Conservation (phyloP, 2,888 invertebrate genomes). For the Scaptomyza polygonia region DNA sequence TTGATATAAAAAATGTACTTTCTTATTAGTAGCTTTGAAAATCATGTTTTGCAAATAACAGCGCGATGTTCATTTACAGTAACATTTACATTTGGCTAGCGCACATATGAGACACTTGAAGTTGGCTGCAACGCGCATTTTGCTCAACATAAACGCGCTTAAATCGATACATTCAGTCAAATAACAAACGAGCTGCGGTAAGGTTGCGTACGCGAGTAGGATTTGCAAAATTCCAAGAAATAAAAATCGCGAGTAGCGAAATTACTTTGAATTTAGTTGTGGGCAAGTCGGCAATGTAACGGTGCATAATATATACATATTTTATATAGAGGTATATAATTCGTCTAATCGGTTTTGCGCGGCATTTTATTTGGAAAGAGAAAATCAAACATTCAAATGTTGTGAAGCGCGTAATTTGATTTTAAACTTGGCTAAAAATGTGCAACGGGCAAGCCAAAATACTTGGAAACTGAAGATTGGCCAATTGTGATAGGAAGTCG, state of each 20-base stretch:
- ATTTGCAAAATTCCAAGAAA: background rate
- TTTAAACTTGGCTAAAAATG: constrained; percentile 13
- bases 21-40: too few species aligned
- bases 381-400: background rate
- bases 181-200: constrained; percentile 48
- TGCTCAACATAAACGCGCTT: background rate
- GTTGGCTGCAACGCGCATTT: constrained; percentile 8
- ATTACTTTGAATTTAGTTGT: constrained; percentile 26
- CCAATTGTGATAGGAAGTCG: constrained; percentile 17
- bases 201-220: constrained; percentile 35
- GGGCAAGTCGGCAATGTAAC: constrained; percentile 12
- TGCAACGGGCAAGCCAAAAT: constrained; percentile 21
- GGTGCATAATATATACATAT: background rate
- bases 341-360: constrained; percentile 5
- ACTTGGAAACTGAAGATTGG: constrained; percentile 22
- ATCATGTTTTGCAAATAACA: background rate
- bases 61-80: background rate
- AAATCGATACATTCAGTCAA: constrained; percentile 50
- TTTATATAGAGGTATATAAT: constrained; percentile 6
- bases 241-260: constrained; percentile 27
- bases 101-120: constrained; percentile 13
- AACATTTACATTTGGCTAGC: background rate
- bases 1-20: too few species aligned
- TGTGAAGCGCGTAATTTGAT: background rate
- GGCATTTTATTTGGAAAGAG: constrained; percentile 4